These are phyloP conservation scores for Drosophila niveifrons DNA, from an alignment of 2,888 invertebrate genomes.

Conservation along the genomic window DNA sequence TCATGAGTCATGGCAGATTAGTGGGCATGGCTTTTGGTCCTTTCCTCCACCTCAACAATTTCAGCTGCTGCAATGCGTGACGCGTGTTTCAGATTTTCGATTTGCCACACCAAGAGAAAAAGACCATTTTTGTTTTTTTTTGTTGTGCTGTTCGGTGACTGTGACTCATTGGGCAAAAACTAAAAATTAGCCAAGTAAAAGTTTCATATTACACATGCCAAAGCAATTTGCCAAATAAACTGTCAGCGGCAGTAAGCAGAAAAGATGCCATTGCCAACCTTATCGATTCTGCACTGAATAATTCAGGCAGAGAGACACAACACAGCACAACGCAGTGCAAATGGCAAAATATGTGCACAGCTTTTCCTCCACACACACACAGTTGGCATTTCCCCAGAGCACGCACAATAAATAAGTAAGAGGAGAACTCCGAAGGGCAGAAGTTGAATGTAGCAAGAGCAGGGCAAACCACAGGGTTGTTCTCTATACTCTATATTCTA, in stretches of 20 bases:
- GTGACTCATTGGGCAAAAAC: slow-evolving; percentile 60
- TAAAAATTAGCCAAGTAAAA: slow-evolving; percentile 77
- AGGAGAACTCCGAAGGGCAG: not conserved
- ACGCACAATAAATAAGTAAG: slow-evolving; percentile 77
- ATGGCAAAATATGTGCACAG: slow-evolving; percentile 66
- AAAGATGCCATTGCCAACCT: slow-evolving; percentile 57
- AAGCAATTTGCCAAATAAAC: slow-evolving; percentile 83
- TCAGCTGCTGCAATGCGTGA: slow-evolving; percentile 58
- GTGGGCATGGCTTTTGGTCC: slow-evolving; percentile 31
- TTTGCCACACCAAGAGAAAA: slow-evolving; percentile 64
- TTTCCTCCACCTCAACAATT: slow-evolving; percentile 21
- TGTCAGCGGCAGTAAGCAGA: slow-evolving; percentile 74
- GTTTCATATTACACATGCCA: slow-evolving; percentile 79
- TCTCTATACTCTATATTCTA: not conserved
- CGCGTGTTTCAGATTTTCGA: slow-evolving; percentile 82
- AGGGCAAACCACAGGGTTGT: slow-evolving; percentile 33
- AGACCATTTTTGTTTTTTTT: slow-evolving; percentile 32
- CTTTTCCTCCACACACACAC: slow-evolving; percentile 31
- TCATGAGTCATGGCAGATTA: slow-evolving; percentile 72
- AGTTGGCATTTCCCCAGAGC: slow-evolving; percentile 66
- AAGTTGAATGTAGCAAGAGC: not conserved
- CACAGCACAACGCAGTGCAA: slow-evolving; percentile 21
- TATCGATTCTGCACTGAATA: slow-evolving; percentile 78
- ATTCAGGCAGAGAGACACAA: slow-evolving; percentile 51
- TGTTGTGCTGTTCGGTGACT: too few relatives aligned